Base-by-base conservation (phyloP, 1,140 invertebrate species). In the Sinonovacula constricta region DNA sequence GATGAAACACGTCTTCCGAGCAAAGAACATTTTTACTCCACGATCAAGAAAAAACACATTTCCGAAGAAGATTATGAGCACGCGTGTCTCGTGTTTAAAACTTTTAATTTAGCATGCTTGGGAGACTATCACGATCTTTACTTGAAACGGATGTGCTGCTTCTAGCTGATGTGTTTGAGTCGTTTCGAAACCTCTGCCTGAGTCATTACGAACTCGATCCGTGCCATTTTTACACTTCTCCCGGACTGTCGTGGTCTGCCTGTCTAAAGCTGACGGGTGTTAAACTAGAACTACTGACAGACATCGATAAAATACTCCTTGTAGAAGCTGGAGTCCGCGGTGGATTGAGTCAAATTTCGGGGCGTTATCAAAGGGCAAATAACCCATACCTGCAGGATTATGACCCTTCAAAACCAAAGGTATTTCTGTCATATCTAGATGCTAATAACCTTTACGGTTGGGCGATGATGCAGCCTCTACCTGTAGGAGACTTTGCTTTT, bases 181-280 rank as follows among this genome's bases (percentile, higher is more conserved):
- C 53, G 22, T 81, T 81, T 56, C 51, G 69, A 39, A 31, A 74
- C 0, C 4, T 68, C 7, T 69, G 34, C 54, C 31, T 62, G 7
- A 57, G 49, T 14, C 39, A 68, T 3, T 56, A 49, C n/a, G 45
- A 49, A 49, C n/a, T 49, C 10, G 45, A 49, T 49, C 45, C 10
- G 45, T 49, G 45, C n/a, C 45, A 49, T 49, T 49, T 49, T n/a
- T 49, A 49, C n/a, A 49, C 45, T 12, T 49, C 45, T 49, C 45
- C 53, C 5, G 45, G 45, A 12, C 45, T 49, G 10, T 49, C 45
- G 10, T 49, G 45, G 84, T 22, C 74, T 14, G 78, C 81, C 2
- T 34, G 63, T 18, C 59, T 88, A 70, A 86, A 87, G 80, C 80
- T 81, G 66, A 86, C 80, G 18, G 63, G 45, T 70, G 22, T 71